These are phyloP conservation scores for Thryonomys swinderianus DNA, from an alignment of 2,113 vertebrate genomes.

Conservation along the genomic window DNA sequence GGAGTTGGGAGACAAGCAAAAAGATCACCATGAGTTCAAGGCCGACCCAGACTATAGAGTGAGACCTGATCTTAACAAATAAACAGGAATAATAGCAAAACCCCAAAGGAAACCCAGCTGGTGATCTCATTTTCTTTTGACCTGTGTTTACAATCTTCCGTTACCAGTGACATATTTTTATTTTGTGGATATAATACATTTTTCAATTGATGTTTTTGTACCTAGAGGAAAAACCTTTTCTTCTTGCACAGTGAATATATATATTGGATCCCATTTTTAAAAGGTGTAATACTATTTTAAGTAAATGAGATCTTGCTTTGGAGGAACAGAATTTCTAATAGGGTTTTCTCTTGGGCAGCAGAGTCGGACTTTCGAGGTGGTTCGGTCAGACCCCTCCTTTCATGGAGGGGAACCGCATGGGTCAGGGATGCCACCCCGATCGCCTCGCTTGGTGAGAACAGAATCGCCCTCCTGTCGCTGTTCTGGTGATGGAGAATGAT, in stretches of 20 bases:
- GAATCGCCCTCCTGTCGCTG: neutral
- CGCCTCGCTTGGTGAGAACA: neutral
- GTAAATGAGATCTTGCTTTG: slow-evolving; percentile 25
- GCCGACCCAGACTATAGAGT: neutral
- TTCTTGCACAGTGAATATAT: neutral
- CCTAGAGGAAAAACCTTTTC: neutral
- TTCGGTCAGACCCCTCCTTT: neutral
- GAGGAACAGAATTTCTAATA: neutral
- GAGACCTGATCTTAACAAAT: neutral
- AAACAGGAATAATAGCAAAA: neutral
- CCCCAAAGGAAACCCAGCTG: neutral
- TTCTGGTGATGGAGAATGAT: neutral
- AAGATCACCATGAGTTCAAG: neutral
- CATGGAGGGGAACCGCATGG: neutral
- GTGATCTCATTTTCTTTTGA: slow-evolving; percentile 26
- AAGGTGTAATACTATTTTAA: neutral
- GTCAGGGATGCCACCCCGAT: too few species aligned
- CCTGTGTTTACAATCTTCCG: neutral
- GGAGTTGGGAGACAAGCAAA: neutral
- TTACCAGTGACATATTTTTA: neutral
- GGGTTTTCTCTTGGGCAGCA: neutral
- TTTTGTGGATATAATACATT: slow-evolving; percentile 1
- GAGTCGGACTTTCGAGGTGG: neutral
- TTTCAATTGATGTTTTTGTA: neutral
- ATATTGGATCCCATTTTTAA: neutral